These are phyloP conservation scores for Drosophila malerkotliana DNA, from an alignment of 1,140 invertebrate species.

Conservation along the genomic window DNA sequence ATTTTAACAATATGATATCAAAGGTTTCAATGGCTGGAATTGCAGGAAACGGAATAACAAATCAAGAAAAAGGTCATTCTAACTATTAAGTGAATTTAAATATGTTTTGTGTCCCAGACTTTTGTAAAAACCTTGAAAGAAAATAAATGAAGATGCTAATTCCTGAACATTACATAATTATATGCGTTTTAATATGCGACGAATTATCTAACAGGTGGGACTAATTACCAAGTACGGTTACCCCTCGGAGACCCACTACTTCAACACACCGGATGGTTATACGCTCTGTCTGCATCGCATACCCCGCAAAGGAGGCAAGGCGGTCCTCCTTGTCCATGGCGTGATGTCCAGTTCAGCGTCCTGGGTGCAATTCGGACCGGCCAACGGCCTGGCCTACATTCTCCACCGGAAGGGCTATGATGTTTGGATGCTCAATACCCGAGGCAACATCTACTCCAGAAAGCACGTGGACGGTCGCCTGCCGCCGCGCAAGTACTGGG, in stretches of 20 bases:
- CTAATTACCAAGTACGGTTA: slow-evolving; percentile 85
- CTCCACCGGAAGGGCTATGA: slow-evolving; percentile 88
- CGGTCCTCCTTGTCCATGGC: slow-evolving; percentile 88
- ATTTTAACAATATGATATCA: too few relatives aligned
- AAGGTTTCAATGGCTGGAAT: background rate
- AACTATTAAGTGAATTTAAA: background rate
- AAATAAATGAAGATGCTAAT: slow-evolving; percentile 1
- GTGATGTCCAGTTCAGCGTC: slow-evolving; percentile 85
- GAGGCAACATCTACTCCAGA: slow-evolving; percentile 88
- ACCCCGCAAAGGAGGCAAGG: slow-evolving; percentile 38
- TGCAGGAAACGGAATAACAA: background rate
- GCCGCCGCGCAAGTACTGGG: slow-evolving; percentile 73
- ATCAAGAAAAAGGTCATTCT: background rate
- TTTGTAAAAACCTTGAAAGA: background rate
- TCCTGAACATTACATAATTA: background rate
- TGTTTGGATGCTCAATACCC: slow-evolving; percentile 90
- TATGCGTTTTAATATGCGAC: background rate
- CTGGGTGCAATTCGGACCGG: slow-evolving; percentile 86
- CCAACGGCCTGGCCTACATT: slow-evolving; percentile 85
- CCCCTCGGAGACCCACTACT: slow-evolving; percentile 84
- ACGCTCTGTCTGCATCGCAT: slow-evolving; percentile 84
- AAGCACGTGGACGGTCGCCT: slow-evolving; percentile 84
- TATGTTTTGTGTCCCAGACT: background rate
- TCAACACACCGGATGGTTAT: slow-evolving; percentile 85
- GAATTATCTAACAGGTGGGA: slow-evolving; percentile 28